A percentile compares a stretch with the other conserved stretches of the same genome.
Conservation (phyloP, 2,888 invertebrate genomes). For the Cantharis rufa region DNA sequence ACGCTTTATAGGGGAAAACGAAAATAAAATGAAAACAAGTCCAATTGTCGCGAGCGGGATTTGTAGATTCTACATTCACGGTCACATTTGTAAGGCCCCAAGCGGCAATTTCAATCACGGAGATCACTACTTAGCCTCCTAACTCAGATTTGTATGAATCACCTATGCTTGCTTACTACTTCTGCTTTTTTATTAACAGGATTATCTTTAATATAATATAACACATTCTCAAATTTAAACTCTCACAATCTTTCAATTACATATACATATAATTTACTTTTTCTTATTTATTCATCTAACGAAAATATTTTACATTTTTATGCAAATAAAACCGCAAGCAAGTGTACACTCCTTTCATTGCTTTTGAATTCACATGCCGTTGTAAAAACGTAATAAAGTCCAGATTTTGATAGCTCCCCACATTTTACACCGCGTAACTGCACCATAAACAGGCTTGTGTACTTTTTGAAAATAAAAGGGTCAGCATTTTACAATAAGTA, state of each 20-base stretch:
- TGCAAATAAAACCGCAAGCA: neutral
- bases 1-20: conserved; percentile 50
- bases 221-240: neutral
- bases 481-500: conserved; percentile 10
- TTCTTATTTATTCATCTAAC: too few relatives aligned
- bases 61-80: conserved; percentile 46
- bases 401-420: conserved; percentile 25
- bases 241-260: neutral
- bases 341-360: conserved; percentile 6
- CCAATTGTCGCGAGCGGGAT: conserved; percentile 49
- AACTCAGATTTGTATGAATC: conserved; percentile 25
- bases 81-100: conserved; percentile 45
- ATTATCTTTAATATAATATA: neutral
- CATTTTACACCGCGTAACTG: conserved; percentile 20
- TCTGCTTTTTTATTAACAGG: neutral
- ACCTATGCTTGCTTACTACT: conserved; percentile 14
- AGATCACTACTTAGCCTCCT: conserved; percentile 29
- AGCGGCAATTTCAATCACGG: conserved; percentile 51
- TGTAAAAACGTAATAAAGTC: conserved; percentile 27
- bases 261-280: neutral
- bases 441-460: conserved; percentile 11
- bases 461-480: conserved; percentile 7
- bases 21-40: conserved; percentile 55
- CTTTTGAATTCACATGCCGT: conserved; percentile 22
- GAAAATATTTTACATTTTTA: neutral